phyloP scores from a whole-genome alignment of 2,888 invertebrate species.

The Tetheella fluctuosa region DNA sequence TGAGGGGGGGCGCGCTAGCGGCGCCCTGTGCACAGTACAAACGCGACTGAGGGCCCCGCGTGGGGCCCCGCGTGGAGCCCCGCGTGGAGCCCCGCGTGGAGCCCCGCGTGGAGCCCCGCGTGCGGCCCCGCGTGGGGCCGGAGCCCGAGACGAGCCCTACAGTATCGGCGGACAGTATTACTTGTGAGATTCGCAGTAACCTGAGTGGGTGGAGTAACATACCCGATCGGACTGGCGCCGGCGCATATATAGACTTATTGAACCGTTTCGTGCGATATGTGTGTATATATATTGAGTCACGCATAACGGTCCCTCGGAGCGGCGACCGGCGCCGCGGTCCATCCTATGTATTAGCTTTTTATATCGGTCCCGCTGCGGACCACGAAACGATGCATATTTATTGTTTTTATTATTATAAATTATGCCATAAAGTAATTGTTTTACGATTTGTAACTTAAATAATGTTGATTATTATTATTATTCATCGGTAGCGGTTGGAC shows the following conservation, averaged over 20 bases:
- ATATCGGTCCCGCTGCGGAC: conserved; percentile 32
- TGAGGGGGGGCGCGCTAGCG: conserved; percentile 32
- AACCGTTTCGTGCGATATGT: not conserved
- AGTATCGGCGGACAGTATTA: conserved; percentile 29
- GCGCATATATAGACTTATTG: not conserved
- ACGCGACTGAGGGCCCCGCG: conserved; percentile 9
- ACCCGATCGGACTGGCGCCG: not conserved
- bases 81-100: no score
- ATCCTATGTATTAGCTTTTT: not conserved
- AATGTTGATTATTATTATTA: conserved; percentile 59
- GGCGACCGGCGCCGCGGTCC: not conserved
- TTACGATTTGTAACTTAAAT: conserved; percentile 69
- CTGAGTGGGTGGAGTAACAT: not conserved
- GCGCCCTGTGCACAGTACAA: conserved; percentile 18
- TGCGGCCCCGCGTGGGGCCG: no score
- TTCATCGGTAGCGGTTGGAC: conserved; percentile 43
- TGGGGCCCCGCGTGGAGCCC: no score
- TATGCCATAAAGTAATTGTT: conserved; percentile 75
- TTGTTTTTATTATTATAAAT: conserved; percentile 66
- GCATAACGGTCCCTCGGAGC: no score
- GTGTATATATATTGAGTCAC: no score
- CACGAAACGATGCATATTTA: conserved; percentile 65
- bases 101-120: no score
- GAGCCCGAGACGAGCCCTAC: conserved; percentile 13
- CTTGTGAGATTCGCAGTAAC: conserved; percentile 19